phyloP scores from a whole-genome alignment of 2,888 invertebrate genomes.

The Sinopyrophorus schimmeli region DNA sequence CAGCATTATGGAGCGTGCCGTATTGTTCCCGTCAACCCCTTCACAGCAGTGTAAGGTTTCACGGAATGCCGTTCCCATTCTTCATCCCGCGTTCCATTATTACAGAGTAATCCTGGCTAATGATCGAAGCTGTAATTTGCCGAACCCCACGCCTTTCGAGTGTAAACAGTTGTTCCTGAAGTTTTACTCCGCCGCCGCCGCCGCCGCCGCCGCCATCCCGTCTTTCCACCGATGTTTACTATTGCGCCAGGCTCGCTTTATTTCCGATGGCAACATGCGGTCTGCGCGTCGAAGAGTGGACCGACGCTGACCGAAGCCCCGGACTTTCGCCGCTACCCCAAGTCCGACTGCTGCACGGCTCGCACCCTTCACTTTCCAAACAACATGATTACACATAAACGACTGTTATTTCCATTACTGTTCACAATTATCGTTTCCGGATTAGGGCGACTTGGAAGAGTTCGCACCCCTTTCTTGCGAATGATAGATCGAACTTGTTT shows the following conservation, averaged over 20 bases:
- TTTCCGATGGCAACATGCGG: constrained; percentile 16
- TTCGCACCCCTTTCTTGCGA: constrained; percentile 47
- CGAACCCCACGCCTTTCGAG: constrained; percentile 36
- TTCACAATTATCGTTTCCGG: constrained; percentile 55
- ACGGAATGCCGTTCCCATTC: constrained; percentile 39
- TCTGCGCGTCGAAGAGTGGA: constrained; percentile 10
- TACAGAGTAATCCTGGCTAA: constrained; percentile 46
- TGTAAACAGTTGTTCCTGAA: constrained; percentile 42
- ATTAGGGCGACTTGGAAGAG: constrained; percentile 45
- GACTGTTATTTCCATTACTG: constrained; percentile 52
- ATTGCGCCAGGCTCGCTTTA: constrained; percentile 24
- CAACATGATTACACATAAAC: constrained; percentile 46
- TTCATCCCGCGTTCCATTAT: constrained; percentile 44
- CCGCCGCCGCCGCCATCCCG: too few species aligned
- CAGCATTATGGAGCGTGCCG: constrained; percentile 34
- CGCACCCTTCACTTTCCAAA: constrained; percentile 32
- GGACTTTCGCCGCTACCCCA: too few species aligned
- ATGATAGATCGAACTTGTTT: constrained; percentile 48
- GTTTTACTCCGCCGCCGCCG: constrained; percentile 39
- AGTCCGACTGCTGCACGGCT: constrained; percentile 17
- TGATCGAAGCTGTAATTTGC: constrained; percentile 43
- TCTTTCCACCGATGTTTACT: constrained; percentile 34
- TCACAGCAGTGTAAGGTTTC: constrained; percentile 37
- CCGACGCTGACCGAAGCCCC: too few species aligned
- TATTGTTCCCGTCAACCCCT: constrained; percentile 40